These are phyloP conservation scores for Cisticola juncidis DNA, from an alignment of 2,113 vertebrate species.

Conservation along the genomic window DNA sequence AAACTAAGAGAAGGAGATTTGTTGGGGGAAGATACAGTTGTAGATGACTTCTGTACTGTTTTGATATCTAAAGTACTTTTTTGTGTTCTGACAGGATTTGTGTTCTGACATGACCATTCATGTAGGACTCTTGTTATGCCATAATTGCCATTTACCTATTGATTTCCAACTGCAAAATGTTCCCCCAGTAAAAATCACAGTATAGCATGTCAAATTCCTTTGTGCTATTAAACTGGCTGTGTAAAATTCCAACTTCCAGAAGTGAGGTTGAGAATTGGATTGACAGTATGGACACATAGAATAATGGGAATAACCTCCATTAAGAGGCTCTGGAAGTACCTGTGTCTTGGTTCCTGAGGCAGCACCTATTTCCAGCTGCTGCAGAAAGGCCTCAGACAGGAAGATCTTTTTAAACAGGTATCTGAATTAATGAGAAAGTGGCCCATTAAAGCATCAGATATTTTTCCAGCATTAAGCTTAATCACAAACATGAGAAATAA, in stretches of 20 bases:
- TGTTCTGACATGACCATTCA: neutral
- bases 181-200: neutral
- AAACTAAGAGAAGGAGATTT: neutral
- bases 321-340: neutral
- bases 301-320: neutral
- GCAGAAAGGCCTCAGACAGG: neutral
- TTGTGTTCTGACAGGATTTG: fast-evolving
- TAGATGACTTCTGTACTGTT: neutral
- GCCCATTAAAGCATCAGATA: neutral
- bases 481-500: neutral
- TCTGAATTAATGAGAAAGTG: neutral
- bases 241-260: neutral
- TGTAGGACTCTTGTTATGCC: neutral
- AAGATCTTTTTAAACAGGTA: neutral
- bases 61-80: neutral
- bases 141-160: neutral
- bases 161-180: neutral
- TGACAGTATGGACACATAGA: neutral
- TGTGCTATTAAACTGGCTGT: neutral
- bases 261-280: neutral
- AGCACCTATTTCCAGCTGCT: neutral
- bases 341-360: neutral
- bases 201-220: neutral
- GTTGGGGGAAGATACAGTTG: neutral
- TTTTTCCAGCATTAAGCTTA: neutral